These are phyloP conservation scores for Hippolais icterina DNA, from an alignment of 2,113 vertebrate species.

Conservation along the genomic window DNA sequence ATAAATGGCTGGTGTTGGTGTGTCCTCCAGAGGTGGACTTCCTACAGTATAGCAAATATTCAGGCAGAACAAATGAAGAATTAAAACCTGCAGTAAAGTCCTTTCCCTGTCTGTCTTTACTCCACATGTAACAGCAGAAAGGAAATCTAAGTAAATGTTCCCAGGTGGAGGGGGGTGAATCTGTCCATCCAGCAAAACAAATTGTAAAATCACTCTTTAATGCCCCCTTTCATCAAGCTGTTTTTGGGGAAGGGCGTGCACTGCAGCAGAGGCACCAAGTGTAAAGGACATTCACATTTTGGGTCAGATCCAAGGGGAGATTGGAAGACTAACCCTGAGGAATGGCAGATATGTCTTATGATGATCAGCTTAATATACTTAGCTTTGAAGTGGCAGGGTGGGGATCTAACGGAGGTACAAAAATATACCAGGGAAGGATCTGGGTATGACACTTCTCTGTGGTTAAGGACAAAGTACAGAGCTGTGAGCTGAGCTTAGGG, in stretches of 20 bases:
- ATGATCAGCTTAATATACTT: constrained; percentile 59
- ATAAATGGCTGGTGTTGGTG: neutral
- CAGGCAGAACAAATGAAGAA: neutral
- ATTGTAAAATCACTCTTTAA: neutral
- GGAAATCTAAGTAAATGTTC: neutral
- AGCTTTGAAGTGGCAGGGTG: constrained; percentile 45
- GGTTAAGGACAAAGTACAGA: constrained; percentile 20
- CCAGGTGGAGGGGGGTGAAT: neutral
- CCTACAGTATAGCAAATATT: neutral
- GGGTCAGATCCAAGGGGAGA: constrained; percentile 59
- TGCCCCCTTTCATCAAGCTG: neutral
- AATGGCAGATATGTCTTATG: constrained; percentile 28
- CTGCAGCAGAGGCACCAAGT: neutral
- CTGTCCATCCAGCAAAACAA: neutral
- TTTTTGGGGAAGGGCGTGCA: neutral
- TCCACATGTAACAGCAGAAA: neutral
- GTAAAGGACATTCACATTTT: constrained; percentile 38
- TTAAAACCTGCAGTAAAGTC: neutral
- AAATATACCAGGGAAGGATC: neutral
- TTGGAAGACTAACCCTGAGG: constrained; percentile 59
- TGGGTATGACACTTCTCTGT: neutral
- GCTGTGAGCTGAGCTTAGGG: neutral
- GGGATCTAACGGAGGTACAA: constrained; percentile 23
- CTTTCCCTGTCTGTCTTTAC: neutral
- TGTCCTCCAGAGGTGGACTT: neutral